Evolutionary conservation across 1,140 invertebrate species (phyloP), one percentile per base, ranked within the genome.

Genomic region (Scaptomyza pallida): DNA sequence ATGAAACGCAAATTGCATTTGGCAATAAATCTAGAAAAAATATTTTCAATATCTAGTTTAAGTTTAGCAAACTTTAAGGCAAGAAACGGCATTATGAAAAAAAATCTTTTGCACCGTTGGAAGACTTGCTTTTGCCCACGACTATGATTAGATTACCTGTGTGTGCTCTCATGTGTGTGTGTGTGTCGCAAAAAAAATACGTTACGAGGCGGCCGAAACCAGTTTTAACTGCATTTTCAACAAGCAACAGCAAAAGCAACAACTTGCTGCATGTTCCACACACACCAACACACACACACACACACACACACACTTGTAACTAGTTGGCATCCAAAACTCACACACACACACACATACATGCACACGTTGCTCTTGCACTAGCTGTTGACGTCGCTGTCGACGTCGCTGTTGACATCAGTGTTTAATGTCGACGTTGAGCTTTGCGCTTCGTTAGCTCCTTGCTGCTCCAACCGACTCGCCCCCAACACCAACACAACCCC

Each of bases 141-240:
- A 48, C 57, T 62, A 9, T 8, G 26, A 69, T 54, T 62, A 69
- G 65, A 62, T 69, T 69, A 69, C 56, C 64, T 61, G 47, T 30
- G 8, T 30, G 26, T 30, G 8, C 9, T 2, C 9, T 0, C 2
- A 8, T 30, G 8, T 30, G 26, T 30, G 26, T 30, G 26, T 30
- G 26, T 30, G 26, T 9, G 26, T 54, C 41, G 57, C 56, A 67
- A 67, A 68, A 68, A n/a, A n/a, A n/a, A n/a, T n/a, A n/a, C n/a
- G n/a, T 67, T 67, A 43, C 63, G 41, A 54, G 57, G 47, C 65
- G 48, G 41, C n/a, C 21, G 9, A 62, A 69, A 69, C 65, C 48
- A 40, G 65, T 62, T 69, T 62, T 48, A 62, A 62, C 48, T 69
- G 65, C 65, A 69, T 82, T 81, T 81, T 51, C 43, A 30, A 2